Percentiles rank a stretch among this genome's conserved stretches.
phyloP scores from a whole-genome alignment of 2,113 vertebrate species.

The Elgaria multicarinata region DNA sequence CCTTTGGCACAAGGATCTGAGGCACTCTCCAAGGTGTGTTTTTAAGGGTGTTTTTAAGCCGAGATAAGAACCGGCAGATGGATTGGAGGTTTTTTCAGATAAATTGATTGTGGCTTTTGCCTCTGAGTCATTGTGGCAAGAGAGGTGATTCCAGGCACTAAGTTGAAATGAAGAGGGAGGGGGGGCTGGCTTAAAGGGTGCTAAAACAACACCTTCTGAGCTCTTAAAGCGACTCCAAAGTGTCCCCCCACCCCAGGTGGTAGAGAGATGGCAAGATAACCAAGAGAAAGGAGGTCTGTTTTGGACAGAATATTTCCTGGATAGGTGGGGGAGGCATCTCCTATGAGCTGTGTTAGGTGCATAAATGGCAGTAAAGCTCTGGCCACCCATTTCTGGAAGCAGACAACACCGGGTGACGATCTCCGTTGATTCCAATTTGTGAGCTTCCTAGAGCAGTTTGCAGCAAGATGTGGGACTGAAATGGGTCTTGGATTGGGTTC shows the following conservation, averaged over 20 bases:
- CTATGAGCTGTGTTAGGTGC: not conserved
- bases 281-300: not conserved
- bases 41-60: too few relatives aligned
- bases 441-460: not conserved
- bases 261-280: not conserved
- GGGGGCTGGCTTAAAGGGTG: slow-evolving; percentile 40
- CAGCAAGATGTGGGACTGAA: not conserved
- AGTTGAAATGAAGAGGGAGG: slow-evolving; percentile 64
- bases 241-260: not conserved
- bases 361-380: not conserved
- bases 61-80: slow-evolving; percentile 69
- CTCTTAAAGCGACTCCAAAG: slow-evolving; percentile 39
- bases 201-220: slow-evolving; percentile 55
- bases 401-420: not conserved
- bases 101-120: slow-evolving; percentile 79
- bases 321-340: too few relatives aligned
- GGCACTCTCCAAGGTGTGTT: not conserved
- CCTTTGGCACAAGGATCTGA: not conserved
- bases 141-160: slow-evolving; percentile 57
- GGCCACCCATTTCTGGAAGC: not conserved
- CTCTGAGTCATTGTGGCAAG: slow-evolving; percentile 42
- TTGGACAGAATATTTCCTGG: not conserved
- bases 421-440: not conserved
- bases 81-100: slow-evolving; percentile 66
- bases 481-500: not conserved